phyloP scores from a whole-genome alignment of 1,140 invertebrate genomes.

The Elysia chlorotica region DNA sequence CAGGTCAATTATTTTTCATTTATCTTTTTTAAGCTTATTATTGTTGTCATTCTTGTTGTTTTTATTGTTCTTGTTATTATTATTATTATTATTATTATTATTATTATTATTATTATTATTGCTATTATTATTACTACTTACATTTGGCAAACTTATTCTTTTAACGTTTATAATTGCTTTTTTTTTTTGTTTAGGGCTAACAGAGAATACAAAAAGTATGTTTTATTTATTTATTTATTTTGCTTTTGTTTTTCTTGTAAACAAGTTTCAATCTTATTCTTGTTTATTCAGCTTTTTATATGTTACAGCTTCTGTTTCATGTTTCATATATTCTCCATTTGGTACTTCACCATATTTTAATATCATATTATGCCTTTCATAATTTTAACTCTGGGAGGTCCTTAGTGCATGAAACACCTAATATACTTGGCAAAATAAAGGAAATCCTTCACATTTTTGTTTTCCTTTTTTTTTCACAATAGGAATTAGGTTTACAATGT shows the following conservation, averaged over 20 bases:
- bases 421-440: too few relatives aligned
- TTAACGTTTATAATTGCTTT: neutral
- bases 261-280: neutral
- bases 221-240: constrained; percentile 8
- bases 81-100: neutral
- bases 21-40: neutral
- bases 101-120: neutral
- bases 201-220: neutral
- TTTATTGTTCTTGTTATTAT: neutral
- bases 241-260: neutral
- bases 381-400: too few relatives aligned
- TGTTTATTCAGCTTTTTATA: neutral
- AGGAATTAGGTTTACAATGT: too few relatives aligned
- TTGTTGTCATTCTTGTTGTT: neutral
- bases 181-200: neutral
- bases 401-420: too few relatives aligned
- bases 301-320: neutral
- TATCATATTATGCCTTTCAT: too few relatives aligned
- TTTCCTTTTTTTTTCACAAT: too few relatives aligned
- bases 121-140: neutral
- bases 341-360: too few relatives aligned
- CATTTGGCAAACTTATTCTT: neutral
- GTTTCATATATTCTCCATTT: neutral
- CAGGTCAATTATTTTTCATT: too few relatives aligned
- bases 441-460: too few relatives aligned